These are phyloP conservation scores for Danionella cerebrum DNA, from an alignment of 2,113 vertebrate genomes.

Conservation along the genomic window DNA sequence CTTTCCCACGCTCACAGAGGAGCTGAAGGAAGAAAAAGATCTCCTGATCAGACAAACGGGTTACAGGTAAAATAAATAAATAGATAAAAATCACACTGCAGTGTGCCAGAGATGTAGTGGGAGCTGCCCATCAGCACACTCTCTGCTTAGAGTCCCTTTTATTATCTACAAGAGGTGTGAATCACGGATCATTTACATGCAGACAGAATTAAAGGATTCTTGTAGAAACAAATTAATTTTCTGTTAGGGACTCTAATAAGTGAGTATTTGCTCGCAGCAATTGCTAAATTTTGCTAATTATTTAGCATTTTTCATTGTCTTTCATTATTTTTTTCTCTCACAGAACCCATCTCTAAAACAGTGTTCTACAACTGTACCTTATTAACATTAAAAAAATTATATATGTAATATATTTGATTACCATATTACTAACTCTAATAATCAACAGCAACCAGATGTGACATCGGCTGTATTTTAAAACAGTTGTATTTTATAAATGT, in stretches of 20 bases:
- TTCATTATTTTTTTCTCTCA: neutral
- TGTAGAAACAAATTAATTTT: neutral
- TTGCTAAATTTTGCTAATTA: neutral
- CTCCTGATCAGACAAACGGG: neutral
- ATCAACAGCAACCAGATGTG: too few species aligned
- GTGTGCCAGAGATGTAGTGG: too few species aligned
- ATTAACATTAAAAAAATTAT: too few species aligned
- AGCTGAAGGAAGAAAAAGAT: constrained; percentile 2
- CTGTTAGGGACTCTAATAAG: neutral
- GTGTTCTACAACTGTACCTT: too few species aligned
- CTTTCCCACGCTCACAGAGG: neutral
- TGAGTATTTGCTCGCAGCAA: neutral
- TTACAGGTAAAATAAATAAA: neutral
- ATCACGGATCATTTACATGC: neutral
- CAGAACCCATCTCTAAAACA: too few species aligned
- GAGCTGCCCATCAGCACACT: neutral
- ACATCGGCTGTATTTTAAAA: too few species aligned
- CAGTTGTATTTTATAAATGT: too few species aligned
- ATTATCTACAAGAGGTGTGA: neutral
- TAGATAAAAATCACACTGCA: too few species aligned
- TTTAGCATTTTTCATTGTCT: neutral
- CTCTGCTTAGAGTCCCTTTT: neutral
- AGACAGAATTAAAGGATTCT: neutral
- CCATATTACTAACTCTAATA: too few species aligned
- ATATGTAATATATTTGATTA: too few species aligned